phyloP scores from a whole-genome alignment of 2,888 invertebrate species.

The Mesopsocus fuscifrons region DNA sequence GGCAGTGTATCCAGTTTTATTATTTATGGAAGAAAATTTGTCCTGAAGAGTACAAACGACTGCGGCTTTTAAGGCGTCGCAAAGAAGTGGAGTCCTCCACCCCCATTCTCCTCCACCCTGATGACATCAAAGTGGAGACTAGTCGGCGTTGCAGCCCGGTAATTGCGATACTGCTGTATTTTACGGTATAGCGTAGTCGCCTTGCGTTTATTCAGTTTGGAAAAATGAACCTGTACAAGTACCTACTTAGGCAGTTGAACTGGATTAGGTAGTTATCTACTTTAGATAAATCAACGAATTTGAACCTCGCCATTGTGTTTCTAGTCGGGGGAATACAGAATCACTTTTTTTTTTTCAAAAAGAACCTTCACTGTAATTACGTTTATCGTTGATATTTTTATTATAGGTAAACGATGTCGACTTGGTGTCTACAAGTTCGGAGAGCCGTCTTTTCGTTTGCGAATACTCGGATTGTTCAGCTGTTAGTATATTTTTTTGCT shows the following conservation, averaged over 20 bases:
- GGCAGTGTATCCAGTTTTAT: constrained; percentile 95
- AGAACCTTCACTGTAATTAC: no score
- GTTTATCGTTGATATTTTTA: no score
- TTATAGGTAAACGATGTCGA: constrained; percentile 21
- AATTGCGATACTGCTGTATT: neutral
- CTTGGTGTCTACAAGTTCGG: constrained; percentile 21
- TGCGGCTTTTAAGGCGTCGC: constrained; percentile 44
- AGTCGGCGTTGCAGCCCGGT: constrained; percentile 3
- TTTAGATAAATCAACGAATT: no score
- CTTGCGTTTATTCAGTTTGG: no score
- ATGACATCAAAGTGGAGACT: constrained; percentile 4
- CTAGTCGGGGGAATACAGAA: no score
- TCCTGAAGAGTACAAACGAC: constrained; percentile 66
- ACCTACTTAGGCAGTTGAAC: no score
- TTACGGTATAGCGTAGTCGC: neutral
- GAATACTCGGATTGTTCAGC: constrained; percentile 44
- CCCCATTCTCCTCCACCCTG: constrained; percentile 17
- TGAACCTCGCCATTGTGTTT: no score
- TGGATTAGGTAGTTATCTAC: no score
- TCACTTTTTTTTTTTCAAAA: no score
- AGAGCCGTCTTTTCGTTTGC: constrained; percentile 29
- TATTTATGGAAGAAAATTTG: constrained; percentile 98
- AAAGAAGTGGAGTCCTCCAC: constrained; percentile 27
- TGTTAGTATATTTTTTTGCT: constrained; percentile 26
- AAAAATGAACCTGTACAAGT: no score